These are phyloP conservation scores for Tenualosa ilisha DNA, from an alignment of 2,797 vertebrate genomes.

Conservation along the genomic window DNA sequence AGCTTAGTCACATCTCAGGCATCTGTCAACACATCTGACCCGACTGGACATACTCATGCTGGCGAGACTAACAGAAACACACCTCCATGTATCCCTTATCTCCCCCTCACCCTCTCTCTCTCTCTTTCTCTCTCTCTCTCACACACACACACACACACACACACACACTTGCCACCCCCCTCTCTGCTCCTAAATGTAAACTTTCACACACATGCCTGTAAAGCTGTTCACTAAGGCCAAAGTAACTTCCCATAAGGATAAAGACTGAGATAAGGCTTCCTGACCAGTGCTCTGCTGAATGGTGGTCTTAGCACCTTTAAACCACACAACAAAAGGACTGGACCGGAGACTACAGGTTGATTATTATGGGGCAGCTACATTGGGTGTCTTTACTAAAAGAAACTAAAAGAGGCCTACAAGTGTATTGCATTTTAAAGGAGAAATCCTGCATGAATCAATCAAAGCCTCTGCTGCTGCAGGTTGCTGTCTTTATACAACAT, in stretches of 20 bases:
- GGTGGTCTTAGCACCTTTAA: background rate
- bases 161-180: background rate
- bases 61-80: background rate
- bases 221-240: background rate
- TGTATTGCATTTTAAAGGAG: no score
- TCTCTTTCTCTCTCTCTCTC: background rate
- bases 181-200: background rate
- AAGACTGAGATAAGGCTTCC: background rate
- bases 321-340: background rate
- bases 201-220: background rate
- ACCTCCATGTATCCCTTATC: background rate
- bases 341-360: no score
- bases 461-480: no score
- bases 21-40: conserved; percentile 35
- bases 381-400: background rate
- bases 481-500: no score
- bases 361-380: background rate
- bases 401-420: background rate
- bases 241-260: background rate
- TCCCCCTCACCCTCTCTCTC: background rate
- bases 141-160: conserved; percentile 3
- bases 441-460: no score
- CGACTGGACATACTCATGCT: background rate
- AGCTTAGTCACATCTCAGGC: conserved; percentile 14
- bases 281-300: background rate